Evolutionary conservation across 2,888 invertebrate species (phyloP), one percentile per base, ranked within the genome.

Genomic region (Epinotia nisella): DNA sequence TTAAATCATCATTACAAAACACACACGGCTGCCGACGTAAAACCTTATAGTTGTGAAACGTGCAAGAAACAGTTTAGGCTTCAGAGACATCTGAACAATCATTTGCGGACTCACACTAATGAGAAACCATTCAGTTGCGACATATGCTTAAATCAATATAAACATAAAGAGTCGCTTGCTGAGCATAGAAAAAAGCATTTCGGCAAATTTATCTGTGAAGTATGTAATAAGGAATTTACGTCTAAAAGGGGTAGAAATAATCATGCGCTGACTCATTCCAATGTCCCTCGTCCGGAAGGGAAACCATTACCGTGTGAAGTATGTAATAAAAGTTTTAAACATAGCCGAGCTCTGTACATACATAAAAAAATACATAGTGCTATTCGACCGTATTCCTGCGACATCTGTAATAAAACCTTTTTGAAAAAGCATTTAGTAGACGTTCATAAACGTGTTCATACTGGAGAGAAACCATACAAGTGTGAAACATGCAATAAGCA

Each of bases 31-130:
- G 1, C 5, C 1, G 39, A 4, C 24, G 60, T 1, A 7, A 61
- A 45, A 11, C 39, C 35, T 1, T 21, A 11, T 15, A n/a, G 4
- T 10, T 61, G 61, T n/a, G 13, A 39, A 24, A 24, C 45, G 7
- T 61, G 61, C 13, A 45, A 24, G 45, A 41, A 45, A 11, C 21
- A 61, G n/a, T 24, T 61, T 10, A 61, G n/a, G 45, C 49, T 49
- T 49, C 5, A 49, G 49, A n/a, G 15, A 7, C n/a, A 49, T 7
- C 7, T 49, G n/a, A 4, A 15, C 5, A 49, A n/a, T 7, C 49
- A n/a, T 49, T 49, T n/a, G 49, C 15, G n/a, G 49, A 49, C 49
- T n/a, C 49, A 49, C 49, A n/a, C 49, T n/a, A n/a, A 49, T n/a
- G 49, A 15, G n/a, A 49, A 49, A n/a, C n/a, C 49, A 49, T 49